Evolutionary conservation across 2,888 invertebrate species (phyloP).

Genomic region (Timema podura): DNA sequence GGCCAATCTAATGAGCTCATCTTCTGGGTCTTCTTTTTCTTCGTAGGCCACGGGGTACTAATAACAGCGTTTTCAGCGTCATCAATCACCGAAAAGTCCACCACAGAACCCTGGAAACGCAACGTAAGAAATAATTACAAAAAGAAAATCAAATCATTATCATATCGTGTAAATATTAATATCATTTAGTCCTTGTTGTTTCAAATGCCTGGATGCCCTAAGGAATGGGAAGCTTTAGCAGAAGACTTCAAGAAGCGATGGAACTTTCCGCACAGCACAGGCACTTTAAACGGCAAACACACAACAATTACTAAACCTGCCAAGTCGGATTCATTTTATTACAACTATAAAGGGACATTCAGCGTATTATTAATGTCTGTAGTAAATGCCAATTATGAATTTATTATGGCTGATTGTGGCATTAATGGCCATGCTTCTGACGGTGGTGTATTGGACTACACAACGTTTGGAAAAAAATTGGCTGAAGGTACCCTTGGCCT

Average conservation of each 20-base stretch:
- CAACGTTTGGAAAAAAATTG: not conserved
- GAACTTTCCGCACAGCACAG: slow-evolving; percentile 29
- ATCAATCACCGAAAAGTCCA: too few species aligned
- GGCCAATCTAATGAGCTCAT: too few species aligned
- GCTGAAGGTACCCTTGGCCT: too few species aligned
- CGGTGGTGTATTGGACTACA: not conserved
- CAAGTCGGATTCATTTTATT: slow-evolving; percentile 34
- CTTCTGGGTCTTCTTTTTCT: too few species aligned
- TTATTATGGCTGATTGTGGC: slow-evolving; percentile 10
- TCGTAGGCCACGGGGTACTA: too few species aligned
- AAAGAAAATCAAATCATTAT: too few species aligned
- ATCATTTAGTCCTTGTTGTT: not conserved
- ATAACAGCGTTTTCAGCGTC: too few species aligned
- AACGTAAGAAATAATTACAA: too few species aligned
- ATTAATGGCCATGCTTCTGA: slow-evolving; percentile 3
- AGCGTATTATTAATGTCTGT: slow-evolving; percentile 35
- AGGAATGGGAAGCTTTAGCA: not conserved
- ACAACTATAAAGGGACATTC: slow-evolving; percentile 36
- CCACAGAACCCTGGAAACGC: too few species aligned
- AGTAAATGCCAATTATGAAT: slow-evolving; percentile 11
- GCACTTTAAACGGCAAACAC: slow-evolving; percentile 38
- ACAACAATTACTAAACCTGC: slow-evolving; percentile 32
- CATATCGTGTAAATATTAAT: too few species aligned
- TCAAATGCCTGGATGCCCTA: not conserved
- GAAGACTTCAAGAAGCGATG: slow-evolving; percentile 1